Conservation (phyloP, 1,140 invertebrate species). For the Brachionus rubens region DNA sequence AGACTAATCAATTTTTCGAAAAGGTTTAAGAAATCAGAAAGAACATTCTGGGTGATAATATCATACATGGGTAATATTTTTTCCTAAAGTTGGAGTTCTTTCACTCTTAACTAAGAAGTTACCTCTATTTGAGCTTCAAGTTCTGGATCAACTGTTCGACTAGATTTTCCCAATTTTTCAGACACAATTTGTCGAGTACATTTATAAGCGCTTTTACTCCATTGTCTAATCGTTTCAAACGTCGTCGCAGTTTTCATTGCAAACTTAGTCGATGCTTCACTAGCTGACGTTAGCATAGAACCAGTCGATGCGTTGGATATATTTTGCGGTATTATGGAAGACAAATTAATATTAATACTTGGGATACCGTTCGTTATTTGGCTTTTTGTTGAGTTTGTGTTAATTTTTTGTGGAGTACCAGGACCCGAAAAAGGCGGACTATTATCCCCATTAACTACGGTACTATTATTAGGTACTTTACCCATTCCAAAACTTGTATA, state of each 20-base stretch:
- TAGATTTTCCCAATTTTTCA: conserved; percentile 82
- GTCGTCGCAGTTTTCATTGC: conserved; percentile 53
- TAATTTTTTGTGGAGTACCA: background rate
- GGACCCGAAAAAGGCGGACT: background rate
- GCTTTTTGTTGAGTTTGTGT: background rate
- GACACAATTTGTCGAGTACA: conserved; percentile 90
- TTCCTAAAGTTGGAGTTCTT: too few species aligned
- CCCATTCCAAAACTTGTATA: conserved; percentile 19
- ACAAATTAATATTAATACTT: conserved; percentile 19
- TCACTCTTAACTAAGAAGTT: too few species aligned
- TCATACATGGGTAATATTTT: too few species aligned
- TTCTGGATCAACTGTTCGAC: conserved; percentile 80
- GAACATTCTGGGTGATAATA: too few species aligned
- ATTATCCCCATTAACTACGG: background rate
- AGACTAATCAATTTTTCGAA: too few species aligned
- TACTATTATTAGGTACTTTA: background rate
- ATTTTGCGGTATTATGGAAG: conserved; percentile 15
- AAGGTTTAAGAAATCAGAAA: too few species aligned
- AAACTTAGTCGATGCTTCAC: conserved; percentile 48
- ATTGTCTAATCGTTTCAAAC: conserved; percentile 82
- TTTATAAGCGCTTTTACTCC: conserved; percentile 95
- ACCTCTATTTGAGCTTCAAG: conserved; percentile 83
- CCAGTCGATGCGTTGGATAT: background rate
- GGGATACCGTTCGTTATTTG: background rate
- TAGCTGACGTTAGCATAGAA: background rate